phyloP scores from a whole-genome alignment of 2,113 vertebrate genomes.

The Copsychus sechellarum region DNA sequence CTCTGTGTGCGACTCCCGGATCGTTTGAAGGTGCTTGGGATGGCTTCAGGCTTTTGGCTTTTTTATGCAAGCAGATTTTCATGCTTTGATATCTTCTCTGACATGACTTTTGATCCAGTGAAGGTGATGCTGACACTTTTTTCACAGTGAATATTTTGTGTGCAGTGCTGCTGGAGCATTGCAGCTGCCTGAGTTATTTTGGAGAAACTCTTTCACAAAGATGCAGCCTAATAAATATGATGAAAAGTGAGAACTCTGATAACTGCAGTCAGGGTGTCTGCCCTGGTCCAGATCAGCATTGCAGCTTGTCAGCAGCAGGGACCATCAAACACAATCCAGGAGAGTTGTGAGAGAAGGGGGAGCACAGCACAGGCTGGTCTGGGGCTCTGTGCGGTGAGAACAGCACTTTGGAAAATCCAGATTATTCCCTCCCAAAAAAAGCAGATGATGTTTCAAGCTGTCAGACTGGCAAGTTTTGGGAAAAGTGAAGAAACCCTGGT shows the following conservation, averaged over 20 bases:
- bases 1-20: background rate
- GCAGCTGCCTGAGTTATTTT: background rate
- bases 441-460: background rate
- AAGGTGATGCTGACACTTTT: slow-evolving; percentile 39
- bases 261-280: background rate
- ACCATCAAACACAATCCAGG: background rate
- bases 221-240: background rate
- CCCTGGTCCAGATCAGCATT: background rate
- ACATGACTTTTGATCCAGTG: slow-evolving; percentile 51
- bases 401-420: background rate
- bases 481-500: background rate
- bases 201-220: background rate
- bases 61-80: slow-evolving; percentile 54
- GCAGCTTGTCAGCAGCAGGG: background rate
- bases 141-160: slow-evolving; percentile 56
- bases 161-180: background rate
- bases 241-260: background rate
- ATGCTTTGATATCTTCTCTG: slow-evolving; percentile 48
- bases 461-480: background rate
- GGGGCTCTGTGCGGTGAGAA: background rate
- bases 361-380: background rate
- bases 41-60: slow-evolving; percentile 56
- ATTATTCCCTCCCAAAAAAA: background rate
- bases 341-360: background rate
- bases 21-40: slow-evolving; percentile 35